Evolutionary conservation across 2,888 invertebrate species (phyloP).

Genomic region (Dioctria rufipes): DNA sequence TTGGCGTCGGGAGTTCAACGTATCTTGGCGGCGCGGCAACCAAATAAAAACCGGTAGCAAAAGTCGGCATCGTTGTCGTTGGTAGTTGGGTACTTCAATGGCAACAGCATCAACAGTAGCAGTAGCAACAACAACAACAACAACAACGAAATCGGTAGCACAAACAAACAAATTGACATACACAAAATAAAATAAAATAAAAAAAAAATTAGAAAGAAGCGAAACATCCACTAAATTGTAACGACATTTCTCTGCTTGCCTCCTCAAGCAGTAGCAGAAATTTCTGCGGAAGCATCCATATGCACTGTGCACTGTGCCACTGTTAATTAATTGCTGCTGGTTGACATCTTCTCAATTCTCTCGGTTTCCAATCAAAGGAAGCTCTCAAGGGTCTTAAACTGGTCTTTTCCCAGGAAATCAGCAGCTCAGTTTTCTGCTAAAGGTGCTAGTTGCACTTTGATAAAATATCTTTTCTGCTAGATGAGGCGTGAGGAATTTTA

Average conservation of each 20-base stretch:
- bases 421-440: conserved; percentile 24
- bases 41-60: conserved; percentile 55
- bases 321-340: conserved; percentile 7
- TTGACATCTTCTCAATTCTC: not conserved
- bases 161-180: conserved; percentile 50
- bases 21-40: conserved; percentile 48
- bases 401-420: conserved; percentile 25
- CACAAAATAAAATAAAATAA: conserved; percentile 18
- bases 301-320: conserved; percentile 4
- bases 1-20: conserved; percentile 50
- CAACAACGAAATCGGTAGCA: conserved; percentile 46
- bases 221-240: conserved; percentile 5
- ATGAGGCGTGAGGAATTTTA: conserved; percentile 2
- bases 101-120: too few species aligned
- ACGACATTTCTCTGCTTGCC: conserved; percentile 27
- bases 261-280: conserved; percentile 35
- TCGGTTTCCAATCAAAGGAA: conserved; percentile 22
- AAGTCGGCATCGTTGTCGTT: conserved; percentile 27
- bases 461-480: conserved; percentile 32
- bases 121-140: not conserved
- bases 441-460: conserved; percentile 1
- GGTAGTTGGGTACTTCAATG: not conserved
- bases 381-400: conserved; percentile 14
- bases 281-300: conserved; percentile 37
- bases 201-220: not conserved